Percentiles rank a stretch among this genome's conserved stretches.
Evolutionary conservation across 2,888 invertebrate species (phyloP).

Genomic region (Polyommatus iphigenia): DNA sequence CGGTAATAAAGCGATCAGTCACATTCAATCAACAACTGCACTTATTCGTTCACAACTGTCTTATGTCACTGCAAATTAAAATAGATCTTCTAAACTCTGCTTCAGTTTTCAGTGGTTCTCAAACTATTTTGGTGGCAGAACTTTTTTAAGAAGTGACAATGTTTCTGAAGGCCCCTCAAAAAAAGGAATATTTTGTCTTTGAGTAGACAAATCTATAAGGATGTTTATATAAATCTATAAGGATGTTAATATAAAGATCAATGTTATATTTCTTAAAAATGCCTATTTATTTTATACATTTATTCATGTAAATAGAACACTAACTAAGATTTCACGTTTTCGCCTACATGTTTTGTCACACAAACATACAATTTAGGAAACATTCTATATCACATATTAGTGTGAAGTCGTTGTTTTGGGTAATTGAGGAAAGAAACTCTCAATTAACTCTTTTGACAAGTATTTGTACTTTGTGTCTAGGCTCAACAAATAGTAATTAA

Average conservation of each 20-base stretch:
- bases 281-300: background rate
- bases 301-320: background rate
- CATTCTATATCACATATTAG: background rate
- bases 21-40: constrained; percentile 26
- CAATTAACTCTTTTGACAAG: background rate
- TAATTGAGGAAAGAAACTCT: background rate
- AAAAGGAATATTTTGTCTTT: no score
- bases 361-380: background rate
- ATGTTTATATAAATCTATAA: no score
- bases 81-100: background rate
- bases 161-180: no score
- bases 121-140: no score
- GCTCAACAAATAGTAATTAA: background rate
- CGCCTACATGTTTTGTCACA: background rate
- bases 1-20: constrained; percentile 27
- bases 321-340: background rate
- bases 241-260: no score
- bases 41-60: constrained; percentile 5
- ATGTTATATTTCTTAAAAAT: background rate
- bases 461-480: background rate
- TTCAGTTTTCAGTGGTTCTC: no score
- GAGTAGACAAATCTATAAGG: no score
- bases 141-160: no score
- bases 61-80: background rate
- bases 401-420: constrained; percentile 4